phyloP scores from a whole-genome alignment of 2,888 invertebrate species.

The Gibbula magus region DNA sequence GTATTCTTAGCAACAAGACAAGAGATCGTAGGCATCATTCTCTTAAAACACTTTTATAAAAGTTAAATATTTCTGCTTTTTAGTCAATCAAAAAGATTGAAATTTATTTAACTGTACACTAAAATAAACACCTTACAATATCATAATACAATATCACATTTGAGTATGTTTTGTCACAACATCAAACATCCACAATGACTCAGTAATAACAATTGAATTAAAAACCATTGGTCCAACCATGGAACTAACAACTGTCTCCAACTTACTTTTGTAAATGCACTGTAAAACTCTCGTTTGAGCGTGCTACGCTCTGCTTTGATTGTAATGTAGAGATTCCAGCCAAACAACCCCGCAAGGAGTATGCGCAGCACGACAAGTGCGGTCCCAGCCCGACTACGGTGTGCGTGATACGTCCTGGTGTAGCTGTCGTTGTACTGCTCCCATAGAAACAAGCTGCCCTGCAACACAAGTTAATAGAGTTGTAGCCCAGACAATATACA shows the following conservation, averaged over 20 bases:
- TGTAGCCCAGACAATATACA: too few relatives aligned
- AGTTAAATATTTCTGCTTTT: too few relatives aligned
- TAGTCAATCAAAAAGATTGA: too few relatives aligned
- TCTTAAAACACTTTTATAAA: too few relatives aligned
- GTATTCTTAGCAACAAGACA: too few relatives aligned
- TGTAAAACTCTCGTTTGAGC: slow-evolving; percentile 69
- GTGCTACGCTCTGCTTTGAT: slow-evolving; percentile 65
- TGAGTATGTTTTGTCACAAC: neutral
- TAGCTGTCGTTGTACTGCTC: slow-evolving; percentile 69
- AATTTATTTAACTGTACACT: too few relatives aligned
- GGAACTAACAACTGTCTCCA: neutral
- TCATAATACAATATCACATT: too few relatives aligned
- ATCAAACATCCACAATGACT: neutral
- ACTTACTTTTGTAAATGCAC: slow-evolving; percentile 68
- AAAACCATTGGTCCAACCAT: neutral
- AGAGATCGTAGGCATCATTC: too few relatives aligned
- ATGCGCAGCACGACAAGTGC: slow-evolving; percentile 64
- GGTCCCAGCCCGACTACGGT: slow-evolving; percentile 64
- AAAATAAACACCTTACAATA: too few relatives aligned
- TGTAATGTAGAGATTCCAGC: slow-evolving; percentile 63
- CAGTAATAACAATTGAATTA: neutral
- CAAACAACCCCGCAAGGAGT: slow-evolving; percentile 67
- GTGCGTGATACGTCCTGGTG: slow-evolving; percentile 66
- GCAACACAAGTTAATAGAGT: slow-evolving; percentile 19
- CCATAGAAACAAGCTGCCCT: slow-evolving; percentile 70